Evolutionary conservation across 2,113 vertebrate species (phyloP).

Genomic region (Archilochus colubris): DNA sequence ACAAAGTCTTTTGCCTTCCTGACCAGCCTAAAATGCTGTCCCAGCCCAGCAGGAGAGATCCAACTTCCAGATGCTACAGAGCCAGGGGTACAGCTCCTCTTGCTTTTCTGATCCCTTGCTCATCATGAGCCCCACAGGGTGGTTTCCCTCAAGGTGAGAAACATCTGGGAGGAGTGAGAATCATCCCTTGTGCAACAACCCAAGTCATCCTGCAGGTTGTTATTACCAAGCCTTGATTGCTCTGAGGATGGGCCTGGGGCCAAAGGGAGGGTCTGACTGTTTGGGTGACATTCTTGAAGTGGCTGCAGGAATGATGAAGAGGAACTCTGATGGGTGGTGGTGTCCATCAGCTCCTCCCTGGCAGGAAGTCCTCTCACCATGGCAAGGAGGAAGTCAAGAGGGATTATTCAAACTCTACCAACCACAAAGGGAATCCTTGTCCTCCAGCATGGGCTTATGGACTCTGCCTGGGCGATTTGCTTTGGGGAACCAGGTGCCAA

Average conservation of each 20-base stretch:
- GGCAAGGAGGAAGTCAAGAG: background rate
- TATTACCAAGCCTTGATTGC: background rate
- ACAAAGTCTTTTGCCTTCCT: background rate
- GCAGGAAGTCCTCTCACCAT: background rate
- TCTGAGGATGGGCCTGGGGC: background rate
- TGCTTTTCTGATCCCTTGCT: background rate
- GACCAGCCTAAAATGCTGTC: background rate
- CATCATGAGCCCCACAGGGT: background rate
- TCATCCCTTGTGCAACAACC: conserved; percentile 6
- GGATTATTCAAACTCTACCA: background rate
- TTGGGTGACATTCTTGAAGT: background rate
- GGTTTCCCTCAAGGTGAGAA: background rate
- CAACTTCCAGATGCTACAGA: background rate
- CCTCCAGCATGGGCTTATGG: background rate
- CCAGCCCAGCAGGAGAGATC: background rate
- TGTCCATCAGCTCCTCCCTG: conserved; percentile 5
- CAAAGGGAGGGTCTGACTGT: conserved; percentile 13
- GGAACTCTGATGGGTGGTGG: background rate
- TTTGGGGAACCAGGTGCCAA: background rate
- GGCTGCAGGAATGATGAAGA: conserved; percentile 3
- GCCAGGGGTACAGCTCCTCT: background rate
- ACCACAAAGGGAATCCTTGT: background rate
- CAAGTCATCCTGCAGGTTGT: background rate
- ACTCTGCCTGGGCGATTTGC: background rate
- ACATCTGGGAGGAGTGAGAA: background rate